phyloP scores from a whole-genome alignment of 1,140 invertebrate genomes.

The Tribolium madens region DNA sequence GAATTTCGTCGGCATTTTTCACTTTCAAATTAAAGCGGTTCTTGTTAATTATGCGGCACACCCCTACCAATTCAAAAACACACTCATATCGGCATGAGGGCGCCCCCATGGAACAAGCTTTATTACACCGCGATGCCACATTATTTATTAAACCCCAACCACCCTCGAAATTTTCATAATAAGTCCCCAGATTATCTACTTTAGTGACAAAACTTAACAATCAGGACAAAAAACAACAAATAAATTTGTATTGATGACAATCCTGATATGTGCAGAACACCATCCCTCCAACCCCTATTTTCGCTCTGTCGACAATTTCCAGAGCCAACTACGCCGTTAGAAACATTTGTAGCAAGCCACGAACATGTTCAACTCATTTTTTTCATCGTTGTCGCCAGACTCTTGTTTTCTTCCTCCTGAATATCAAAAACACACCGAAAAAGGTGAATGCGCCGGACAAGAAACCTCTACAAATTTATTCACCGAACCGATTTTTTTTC shows the following conservation, averaged over 20 bases:
- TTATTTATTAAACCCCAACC: too few relatives aligned
- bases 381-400: not conserved
- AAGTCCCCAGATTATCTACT: too few relatives aligned
- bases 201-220: not conserved
- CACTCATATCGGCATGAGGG: not conserved
- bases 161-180: too few relatives aligned
- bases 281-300: not conserved
- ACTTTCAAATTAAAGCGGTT: constrained; percentile 28
- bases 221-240: not conserved
- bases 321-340: not conserved
- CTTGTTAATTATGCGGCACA: constrained; percentile 6
- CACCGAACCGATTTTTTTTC: not conserved
- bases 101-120: not conserved
- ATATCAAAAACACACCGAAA: not conserved
- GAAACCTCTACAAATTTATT: not conserved
- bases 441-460: not conserved
- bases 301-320: not conserved
- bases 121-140: too few relatives aligned
- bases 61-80: not conserved
- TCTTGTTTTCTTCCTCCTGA: not conserved
- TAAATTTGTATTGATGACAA: not conserved
- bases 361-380: not conserved
- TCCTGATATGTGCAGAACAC: not conserved
- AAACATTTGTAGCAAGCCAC: not conserved
- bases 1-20: constrained; percentile 5